These are phyloP conservation scores for Mesocricetus auratus DNA, from an alignment of 2,113 vertebrate species.

Conservation along the genomic window DNA sequence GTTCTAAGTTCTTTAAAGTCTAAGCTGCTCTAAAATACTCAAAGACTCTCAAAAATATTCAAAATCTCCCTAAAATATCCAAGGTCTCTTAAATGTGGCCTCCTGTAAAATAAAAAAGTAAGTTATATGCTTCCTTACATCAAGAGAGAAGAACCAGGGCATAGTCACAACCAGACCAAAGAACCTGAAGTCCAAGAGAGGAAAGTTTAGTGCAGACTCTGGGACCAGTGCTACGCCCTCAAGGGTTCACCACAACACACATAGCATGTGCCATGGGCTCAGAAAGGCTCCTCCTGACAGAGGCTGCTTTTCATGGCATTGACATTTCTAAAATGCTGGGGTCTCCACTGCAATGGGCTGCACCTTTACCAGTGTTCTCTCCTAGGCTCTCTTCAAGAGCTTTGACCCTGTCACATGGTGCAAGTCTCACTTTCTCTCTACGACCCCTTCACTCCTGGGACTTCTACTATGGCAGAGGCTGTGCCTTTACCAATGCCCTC, in stretches of 20 bases:
- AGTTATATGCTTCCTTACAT: background rate
- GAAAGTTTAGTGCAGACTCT: background rate
- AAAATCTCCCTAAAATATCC: background rate
- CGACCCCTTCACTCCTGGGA: background rate
- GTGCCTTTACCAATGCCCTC: background rate
- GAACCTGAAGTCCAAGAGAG: background rate
- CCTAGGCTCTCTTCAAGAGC: background rate
- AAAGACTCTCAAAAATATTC: background rate
- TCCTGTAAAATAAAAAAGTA: background rate
- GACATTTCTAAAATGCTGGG: background rate
- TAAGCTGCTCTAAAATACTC: background rate
- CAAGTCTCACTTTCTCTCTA: background rate
- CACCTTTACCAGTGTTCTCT: background rate
- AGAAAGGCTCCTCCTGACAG: background rate
- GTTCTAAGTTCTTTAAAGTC: background rate
- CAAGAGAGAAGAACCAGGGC: background rate
- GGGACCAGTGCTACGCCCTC: background rate
- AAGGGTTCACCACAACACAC: background rate
- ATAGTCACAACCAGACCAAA: background rate
- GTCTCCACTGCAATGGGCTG: background rate
- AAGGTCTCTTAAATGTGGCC: background rate
- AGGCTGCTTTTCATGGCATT: background rate
- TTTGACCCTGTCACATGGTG: background rate
- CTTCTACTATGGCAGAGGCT: background rate
- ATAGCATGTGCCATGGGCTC: background rate